Evolutionary conservation across 2,113 vertebrate genomes (phyloP), one percentile per base, ranked within the genome.

Genomic region (Abramis brama): DNA sequence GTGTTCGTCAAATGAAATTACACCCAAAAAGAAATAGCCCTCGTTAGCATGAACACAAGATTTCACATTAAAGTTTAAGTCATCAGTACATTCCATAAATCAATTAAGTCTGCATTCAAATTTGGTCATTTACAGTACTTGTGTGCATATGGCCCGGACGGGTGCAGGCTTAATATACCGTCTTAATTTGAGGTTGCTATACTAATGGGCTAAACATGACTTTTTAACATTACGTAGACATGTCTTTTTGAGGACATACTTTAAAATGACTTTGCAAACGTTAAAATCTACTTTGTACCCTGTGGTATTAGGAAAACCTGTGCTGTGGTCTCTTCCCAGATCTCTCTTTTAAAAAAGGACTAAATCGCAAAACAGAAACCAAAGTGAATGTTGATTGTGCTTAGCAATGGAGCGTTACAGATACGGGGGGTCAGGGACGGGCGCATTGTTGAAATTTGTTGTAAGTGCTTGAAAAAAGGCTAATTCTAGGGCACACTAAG

Each of bases 391-490:
- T 92, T 90, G 94, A 95, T 95, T 95, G 94, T 95, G 93, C 93
- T 90, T 87, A 94, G 94, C 94, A 92, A 91, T 86, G 82, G 86
- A 89, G 91, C 91, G 85, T 89, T 84, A 85, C 47, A 66, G 57
- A 75, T 64, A 13, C 21, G 17, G 87, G 89, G 62, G 66, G 47
- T 80, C 70, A 89, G 91, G 85, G 90, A 87, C 39, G 19, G 83
- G 66, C 43, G 25, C 77, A 82, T 84, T 86, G 81, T 80, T 83
- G 84, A 55, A 55, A 79, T 87, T 88, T 89, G 81, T 82, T 86
- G 84, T 94, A 94, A 94, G 93, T 94, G 93, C 93, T 93, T 88
- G 86, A 91, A 91, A 91, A 94, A 94, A 91, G 91, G 90, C 90
- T 91, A 91, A 89, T 90, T 93, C 92, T 92, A 91, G 92, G 92